Conservation (phyloP, 1,140 invertebrate species). For the Andricus grossulariae region DNA sequence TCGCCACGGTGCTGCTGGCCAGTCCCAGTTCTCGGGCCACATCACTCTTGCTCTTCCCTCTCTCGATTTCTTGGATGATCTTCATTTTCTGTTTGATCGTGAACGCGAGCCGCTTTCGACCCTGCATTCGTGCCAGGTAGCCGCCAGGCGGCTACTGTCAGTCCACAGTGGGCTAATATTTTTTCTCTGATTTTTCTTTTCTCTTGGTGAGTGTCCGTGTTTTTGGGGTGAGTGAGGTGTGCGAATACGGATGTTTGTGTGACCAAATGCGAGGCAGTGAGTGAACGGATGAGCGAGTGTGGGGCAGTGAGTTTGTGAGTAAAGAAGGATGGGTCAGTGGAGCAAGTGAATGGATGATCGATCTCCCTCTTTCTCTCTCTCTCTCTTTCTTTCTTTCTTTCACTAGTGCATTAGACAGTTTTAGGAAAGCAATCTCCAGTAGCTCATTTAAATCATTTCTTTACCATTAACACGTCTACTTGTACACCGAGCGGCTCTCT, state of each 20-base stretch:
- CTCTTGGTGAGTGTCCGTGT: slow-evolving; percentile 46
- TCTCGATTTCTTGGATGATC: slow-evolving; percentile 79
- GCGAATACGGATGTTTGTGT: slow-evolving; percentile 38
- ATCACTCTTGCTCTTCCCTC: slow-evolving; percentile 79
- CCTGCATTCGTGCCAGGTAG: slow-evolving; percentile 72
- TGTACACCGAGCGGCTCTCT: slow-evolving; percentile 12
- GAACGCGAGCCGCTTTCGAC: slow-evolving; percentile 79
- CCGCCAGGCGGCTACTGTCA: slow-evolving; percentile 59
- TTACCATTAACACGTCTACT: slow-evolving; percentile 22
- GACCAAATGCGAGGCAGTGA: slow-evolving; percentile 42
- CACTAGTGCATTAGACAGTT: slow-evolving; percentile 30
- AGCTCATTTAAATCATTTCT: slow-evolving; percentile 6
- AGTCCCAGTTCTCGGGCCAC: slow-evolving; percentile 78
- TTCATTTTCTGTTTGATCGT: slow-evolving; percentile 80
- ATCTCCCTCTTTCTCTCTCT: slow-evolving; percentile 32
- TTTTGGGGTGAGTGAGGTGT: slow-evolving; percentile 34
- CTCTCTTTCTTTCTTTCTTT: slow-evolving; percentile 35
- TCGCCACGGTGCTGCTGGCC: slow-evolving; percentile 78
- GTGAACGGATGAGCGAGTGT: slow-evolving; percentile 28
- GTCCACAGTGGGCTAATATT: slow-evolving; percentile 58
- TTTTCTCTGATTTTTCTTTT: slow-evolving; percentile 55
- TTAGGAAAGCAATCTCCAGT: slow-evolving; percentile 20
- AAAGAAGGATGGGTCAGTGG: slow-evolving; percentile 44
- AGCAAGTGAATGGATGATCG: slow-evolving; percentile 31
- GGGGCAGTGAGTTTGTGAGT: slow-evolving; percentile 47